Evolutionary conservation across 2,888 invertebrate species (phyloP), one percentile per base, ranked within the genome.

Genomic region (Cyclophora punctaria): DNA sequence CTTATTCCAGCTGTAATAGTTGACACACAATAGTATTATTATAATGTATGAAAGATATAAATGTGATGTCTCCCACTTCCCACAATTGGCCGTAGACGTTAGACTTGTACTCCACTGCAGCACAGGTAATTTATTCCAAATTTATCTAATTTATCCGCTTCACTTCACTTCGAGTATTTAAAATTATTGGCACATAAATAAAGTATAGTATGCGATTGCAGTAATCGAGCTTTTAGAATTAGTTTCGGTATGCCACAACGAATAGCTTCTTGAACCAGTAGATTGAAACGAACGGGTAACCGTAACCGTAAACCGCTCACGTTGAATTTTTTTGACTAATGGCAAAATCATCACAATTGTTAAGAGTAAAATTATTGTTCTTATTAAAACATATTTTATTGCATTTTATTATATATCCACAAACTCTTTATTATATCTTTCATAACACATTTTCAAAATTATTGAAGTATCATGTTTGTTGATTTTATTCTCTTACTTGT

Each of bases 301-400:
- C 20, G 20, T 20, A 20, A 37, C 5, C 37, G 4, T 37, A 37
- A 37, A 37, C 1, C 4, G 37, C 4, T 37, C 37, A 37, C 37
- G 37, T 37, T 37, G 5, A 53, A 59, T 73, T 73, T 73, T 82
- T 84, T 86, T 78, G 78, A 85, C 84, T 86, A 82, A 81, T 86
- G 87, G 87, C 87, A 87, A 87, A 83, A 80, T 81, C 82, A 75
- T 75, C 80, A 83, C 87, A 87, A 87, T 87, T 87, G 86, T 87
- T 87, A 87, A 86, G 85, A 82, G 75, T 76, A 67, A 71, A 73
- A 64, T 66, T 50, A 47, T 56, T 55, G 48, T 64, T 66, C 48
- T 64, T 61, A 63, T 68, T 63, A 56, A 53, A 64, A 20, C 20
- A 20, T 60, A 64, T 67, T 64, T 67, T 56, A 50, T 46, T 52